These are phyloP conservation scores for Drosophila kohkoa DNA, from an alignment of 1,140 invertebrate species.

Conservation along the genomic window DNA sequence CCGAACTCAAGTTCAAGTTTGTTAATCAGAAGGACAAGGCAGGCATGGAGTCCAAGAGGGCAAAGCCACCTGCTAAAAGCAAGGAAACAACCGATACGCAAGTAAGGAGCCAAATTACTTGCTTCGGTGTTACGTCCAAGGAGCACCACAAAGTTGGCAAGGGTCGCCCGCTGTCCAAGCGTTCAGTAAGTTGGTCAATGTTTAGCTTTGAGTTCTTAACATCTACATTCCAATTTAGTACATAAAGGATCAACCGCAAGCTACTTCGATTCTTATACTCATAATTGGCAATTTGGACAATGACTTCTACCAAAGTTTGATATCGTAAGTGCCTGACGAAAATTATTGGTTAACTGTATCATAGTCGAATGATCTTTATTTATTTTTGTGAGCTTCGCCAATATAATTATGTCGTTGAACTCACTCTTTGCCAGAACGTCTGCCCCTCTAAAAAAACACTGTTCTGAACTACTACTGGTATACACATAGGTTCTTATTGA, in stretches of 20 bases:
- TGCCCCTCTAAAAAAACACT: too few relatives aligned
- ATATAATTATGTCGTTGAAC: too few relatives aligned
- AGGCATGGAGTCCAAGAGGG: constrained; percentile 10
- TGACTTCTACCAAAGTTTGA: constrained; percentile 50
- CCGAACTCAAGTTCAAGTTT: constrained; percentile 44
- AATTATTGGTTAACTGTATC: not conserved
- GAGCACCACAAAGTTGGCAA: constrained; percentile 69
- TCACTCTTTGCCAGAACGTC: too few relatives aligned
- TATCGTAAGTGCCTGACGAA: constrained; percentile 27
- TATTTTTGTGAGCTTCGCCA: not conserved
- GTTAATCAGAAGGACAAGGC: constrained; percentile 1
- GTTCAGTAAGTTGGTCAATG: constrained; percentile 31
- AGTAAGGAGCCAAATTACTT: constrained; percentile 38
- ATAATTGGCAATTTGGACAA: constrained; percentile 56
- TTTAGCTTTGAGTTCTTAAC: not conserved
- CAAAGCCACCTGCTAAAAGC: constrained; percentile 9
- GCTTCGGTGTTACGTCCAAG: constrained; percentile 43
- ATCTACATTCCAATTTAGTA: constrained; percentile 32
- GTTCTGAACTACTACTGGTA: too few relatives aligned
- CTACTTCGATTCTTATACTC: constrained; percentile 49
- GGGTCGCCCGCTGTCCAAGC: constrained; percentile 40
- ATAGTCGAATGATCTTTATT: not conserved
- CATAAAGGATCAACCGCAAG: constrained; percentile 54
- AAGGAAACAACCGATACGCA: constrained; percentile 34
- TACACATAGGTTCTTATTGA: too few relatives aligned